A percentile compares a stretch with the other conserved stretches of the same genome.
phyloP scores from a whole-genome alignment of 2,113 vertebrate genomes.

The Murina feae region DNA sequence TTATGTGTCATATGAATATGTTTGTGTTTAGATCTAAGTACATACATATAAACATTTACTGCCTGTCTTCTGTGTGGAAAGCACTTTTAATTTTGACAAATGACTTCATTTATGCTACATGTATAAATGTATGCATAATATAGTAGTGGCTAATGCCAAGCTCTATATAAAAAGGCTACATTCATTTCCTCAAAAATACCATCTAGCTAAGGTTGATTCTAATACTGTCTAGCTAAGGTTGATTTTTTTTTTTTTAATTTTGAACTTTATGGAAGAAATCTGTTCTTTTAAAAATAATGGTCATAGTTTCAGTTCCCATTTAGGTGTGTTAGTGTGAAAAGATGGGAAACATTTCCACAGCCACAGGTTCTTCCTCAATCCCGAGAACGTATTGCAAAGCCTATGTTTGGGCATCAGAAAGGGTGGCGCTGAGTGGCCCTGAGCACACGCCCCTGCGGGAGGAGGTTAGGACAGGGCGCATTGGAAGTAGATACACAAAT shows the following conservation, averaged over 20 bases:
- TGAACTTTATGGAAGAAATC: slow-evolving; percentile 15
- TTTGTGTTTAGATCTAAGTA: neutral
- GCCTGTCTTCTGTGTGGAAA: neutral
- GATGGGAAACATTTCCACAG: neutral
- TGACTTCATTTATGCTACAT: neutral
- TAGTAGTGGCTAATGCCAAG: neutral
- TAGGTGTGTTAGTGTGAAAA: neutral
- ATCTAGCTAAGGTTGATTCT: neutral
- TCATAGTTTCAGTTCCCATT: slow-evolving; percentile 50
- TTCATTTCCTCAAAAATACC: neutral
- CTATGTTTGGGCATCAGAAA: neutral
- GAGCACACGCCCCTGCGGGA: neutral
- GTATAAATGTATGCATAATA: neutral
- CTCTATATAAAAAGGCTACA: neutral
- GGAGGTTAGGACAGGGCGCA: neutral
- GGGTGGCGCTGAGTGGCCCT: neutral
- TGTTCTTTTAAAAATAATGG: slow-evolving; percentile 30
- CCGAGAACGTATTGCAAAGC: neutral
- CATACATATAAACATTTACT: neutral
- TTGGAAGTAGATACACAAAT: neutral
- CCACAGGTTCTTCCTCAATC: neutral
- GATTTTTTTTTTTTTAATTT: neutral
- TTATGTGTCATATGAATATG: neutral
- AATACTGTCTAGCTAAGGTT: neutral
- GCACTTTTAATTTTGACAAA: slow-evolving; percentile 17